Conservation (phyloP, 2,888 invertebrate species). For the Gibbula magus region DNA sequence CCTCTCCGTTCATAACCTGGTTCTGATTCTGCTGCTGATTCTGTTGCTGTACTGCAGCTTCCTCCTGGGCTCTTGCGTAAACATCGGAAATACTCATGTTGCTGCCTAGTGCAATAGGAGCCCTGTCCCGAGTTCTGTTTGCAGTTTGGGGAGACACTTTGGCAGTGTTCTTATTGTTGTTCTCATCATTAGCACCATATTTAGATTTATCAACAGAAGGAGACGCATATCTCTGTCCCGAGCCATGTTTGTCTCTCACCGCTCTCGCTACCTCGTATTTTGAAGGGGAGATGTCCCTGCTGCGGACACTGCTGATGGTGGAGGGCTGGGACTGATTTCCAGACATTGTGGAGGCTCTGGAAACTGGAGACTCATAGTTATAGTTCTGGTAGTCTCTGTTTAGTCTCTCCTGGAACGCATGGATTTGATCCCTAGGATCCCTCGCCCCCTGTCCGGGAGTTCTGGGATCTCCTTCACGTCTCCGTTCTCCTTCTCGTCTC, state of each 20-base stretch:
- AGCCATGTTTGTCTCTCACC: slow-evolving; percentile 8
- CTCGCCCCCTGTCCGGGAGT: neutral
- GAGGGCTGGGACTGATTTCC: slow-evolving; percentile 34
- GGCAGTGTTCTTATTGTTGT: slow-evolving; percentile 17
- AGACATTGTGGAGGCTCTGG: neutral
- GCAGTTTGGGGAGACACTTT: slow-evolving; percentile 22
- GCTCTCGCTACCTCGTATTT: slow-evolving; percentile 25
- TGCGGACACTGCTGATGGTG: slow-evolving; percentile 40
- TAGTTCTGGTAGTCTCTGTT: slow-evolving; percentile 29
- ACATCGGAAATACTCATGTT: slow-evolving; percentile 55
- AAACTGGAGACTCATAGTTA: slow-evolving; percentile 19
- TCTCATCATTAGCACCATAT: neutral
- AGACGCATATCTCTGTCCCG: neutral
- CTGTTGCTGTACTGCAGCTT: neutral
- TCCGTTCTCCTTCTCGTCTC: neutral
- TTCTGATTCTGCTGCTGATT: neutral
- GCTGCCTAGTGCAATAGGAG: slow-evolving; percentile 51
- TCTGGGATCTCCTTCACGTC: neutral
- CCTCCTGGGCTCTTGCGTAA: slow-evolving; percentile 23
- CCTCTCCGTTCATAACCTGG: neutral
- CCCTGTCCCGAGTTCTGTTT: slow-evolving; percentile 36
- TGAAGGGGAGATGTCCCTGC: slow-evolving; percentile 32
- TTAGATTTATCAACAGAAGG: neutral
- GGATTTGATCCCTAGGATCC: slow-evolving; percentile 29
- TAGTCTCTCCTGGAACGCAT: neutral